Conservation (phyloP, 2,888 invertebrate species). For the Arctia plantaginis region DNA sequence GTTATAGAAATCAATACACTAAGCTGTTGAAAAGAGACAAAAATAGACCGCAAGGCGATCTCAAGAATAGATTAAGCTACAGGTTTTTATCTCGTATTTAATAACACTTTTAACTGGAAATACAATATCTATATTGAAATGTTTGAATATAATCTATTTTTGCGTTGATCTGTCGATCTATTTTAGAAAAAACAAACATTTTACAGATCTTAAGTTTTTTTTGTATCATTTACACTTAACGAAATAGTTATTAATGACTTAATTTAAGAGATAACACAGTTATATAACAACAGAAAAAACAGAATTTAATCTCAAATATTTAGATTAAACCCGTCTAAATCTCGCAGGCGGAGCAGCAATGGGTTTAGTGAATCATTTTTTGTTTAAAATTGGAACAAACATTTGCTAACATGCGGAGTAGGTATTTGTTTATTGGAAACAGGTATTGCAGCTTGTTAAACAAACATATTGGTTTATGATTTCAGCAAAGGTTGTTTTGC, state of each 20-base stretch:
- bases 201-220: not conserved
- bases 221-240: not conserved
- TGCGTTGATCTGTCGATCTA: not conserved
- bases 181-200: not conserved
- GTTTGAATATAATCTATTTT: not conserved
- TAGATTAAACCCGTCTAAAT: not conserved
- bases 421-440: constrained; percentile 31
- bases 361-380: constrained; percentile 34
- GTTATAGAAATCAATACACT: too few species aligned
- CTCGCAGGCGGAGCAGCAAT: not conserved
- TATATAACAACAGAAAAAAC: not conserved
- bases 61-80: not conserved
- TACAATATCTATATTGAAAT: not conserved
- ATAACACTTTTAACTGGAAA: not conserved
- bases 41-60: too few species aligned
- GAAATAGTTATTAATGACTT: not conserved
- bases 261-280: not conserved
- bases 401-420: constrained; percentile 24
- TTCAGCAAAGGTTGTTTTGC: constrained; percentile 4
- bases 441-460: constrained; percentile 31
- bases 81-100: not conserved
- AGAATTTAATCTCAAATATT: constrained; percentile 2
- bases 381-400: constrained; percentile 27
- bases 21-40: too few species aligned
- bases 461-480: constrained; percentile 41